phyloP scores from a whole-genome alignment of 2,888 invertebrate species.

The Nephrotoma flavescens region DNA sequence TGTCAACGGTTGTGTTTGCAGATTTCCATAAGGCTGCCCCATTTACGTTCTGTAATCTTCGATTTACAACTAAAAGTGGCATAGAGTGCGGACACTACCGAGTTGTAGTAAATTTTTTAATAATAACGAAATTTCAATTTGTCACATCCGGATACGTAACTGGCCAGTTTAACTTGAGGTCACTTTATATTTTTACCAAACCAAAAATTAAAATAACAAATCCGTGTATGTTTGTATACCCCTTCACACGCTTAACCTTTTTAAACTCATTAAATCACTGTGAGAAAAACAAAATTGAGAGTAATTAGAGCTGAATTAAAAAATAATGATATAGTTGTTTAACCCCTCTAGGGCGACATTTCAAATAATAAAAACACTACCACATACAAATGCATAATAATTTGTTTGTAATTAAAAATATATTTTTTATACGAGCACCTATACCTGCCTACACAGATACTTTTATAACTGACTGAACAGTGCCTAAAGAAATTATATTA shows the following conservation, averaged over 20 bases:
- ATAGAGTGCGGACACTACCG: no score
- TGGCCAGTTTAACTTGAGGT: no score
- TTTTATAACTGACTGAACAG: background rate
- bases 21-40: no score
- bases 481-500: background rate
- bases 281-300: background rate
- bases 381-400: background rate
- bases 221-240: background rate
- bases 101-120: no score
- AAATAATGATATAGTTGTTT: background rate
- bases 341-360: background rate
- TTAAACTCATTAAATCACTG: background rate
- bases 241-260: background rate
- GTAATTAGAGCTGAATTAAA: background rate
- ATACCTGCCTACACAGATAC: no score
- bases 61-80: no score
- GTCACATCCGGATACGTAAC: no score
- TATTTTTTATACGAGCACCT: background rate
- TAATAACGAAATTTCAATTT: no score
- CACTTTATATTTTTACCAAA: no score
- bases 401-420: background rate
- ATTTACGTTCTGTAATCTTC: no score
- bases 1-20: no score
- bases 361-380: background rate
- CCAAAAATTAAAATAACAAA: no score